A percentile compares a stretch with the other conserved stretches of the same genome.
Evolutionary conservation across 53 echinoderm and acorn worm genomes (phyloP).

Genomic region (Echinometra lucunter): DNA sequence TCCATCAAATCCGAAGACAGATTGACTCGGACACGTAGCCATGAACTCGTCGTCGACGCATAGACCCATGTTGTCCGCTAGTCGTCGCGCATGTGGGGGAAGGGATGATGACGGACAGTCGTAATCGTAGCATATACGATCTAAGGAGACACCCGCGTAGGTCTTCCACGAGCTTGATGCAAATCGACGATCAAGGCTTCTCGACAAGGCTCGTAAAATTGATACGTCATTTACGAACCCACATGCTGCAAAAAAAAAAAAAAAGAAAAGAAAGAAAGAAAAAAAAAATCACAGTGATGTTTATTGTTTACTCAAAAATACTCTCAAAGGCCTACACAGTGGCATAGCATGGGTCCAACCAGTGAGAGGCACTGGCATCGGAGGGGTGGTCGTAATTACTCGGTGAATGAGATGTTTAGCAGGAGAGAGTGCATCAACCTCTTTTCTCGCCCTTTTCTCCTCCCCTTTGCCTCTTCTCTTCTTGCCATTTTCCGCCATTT

Average conservation of each 20-base stretch:
- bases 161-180: slow-evolving; percentile 10
- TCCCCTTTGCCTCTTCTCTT: no score
- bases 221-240: not conserved
- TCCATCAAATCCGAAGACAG: not conserved
- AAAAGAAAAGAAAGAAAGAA: not conserved
- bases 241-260: not conserved
- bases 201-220: not conserved
- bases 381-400: no score
- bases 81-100: slow-evolving; percentile 20
- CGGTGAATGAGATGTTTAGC: no score
- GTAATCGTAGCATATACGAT: not conserved
- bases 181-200: not conserved
- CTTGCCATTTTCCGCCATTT: no score
- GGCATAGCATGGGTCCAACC: no score
- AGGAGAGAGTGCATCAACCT: no score
- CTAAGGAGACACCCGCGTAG: slow-evolving; percentile 5
- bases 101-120: not conserved
- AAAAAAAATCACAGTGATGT: not conserved
- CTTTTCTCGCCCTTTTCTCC: no score
- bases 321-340: no score
- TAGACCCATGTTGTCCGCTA: not conserved
- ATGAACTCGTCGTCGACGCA: slow-evolving; percentile 59
- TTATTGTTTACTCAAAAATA: no score
- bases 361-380: no score
- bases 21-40: slow-evolving; percentile 27